Evolutionary conservation across 2,888 invertebrate species (phyloP).

Genomic region (Epistrophe eligans): DNA sequence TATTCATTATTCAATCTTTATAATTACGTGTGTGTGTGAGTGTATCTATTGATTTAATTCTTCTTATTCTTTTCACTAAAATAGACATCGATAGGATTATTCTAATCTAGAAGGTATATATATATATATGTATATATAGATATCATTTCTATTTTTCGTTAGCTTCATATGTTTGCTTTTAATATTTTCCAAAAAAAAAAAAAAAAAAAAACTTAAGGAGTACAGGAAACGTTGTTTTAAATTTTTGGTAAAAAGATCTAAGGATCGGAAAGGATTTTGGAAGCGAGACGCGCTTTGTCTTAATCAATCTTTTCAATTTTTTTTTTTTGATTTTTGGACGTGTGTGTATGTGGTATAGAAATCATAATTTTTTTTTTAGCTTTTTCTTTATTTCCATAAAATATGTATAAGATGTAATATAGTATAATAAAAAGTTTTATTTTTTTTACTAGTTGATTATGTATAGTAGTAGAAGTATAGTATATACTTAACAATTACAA

Average conservation of each 20-base stretch:
- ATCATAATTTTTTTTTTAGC: slow-evolving; percentile 38
- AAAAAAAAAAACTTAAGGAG: neutral
- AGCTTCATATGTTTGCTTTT: slow-evolving; percentile 37
- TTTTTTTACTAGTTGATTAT: slow-evolving; percentile 69
- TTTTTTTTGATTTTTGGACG: slow-evolving; percentile 62
- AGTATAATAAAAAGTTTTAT: slow-evolving; percentile 53
- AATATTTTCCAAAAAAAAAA: slow-evolving; percentile 27
- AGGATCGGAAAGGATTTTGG: slow-evolving; percentile 71
- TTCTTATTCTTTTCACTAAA: slow-evolving; percentile 55
- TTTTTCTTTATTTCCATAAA: slow-evolving; percentile 34
- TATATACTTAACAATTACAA: slow-evolving; percentile 74
- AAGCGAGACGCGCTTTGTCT: slow-evolving; percentile 56
- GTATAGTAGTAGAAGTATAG: slow-evolving; percentile 72
- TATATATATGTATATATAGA: slow-evolving; percentile 14
- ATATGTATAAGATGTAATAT: slow-evolving; percentile 67
- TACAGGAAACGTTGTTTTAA: slow-evolving; percentile 20
- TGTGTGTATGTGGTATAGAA: slow-evolving; percentile 61
- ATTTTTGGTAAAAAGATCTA: slow-evolving; percentile 40
- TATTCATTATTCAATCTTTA: slow-evolving; percentile 64
- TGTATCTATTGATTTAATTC: slow-evolving; percentile 51
- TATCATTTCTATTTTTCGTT: slow-evolving; percentile 42
- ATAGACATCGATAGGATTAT: slow-evolving; percentile 75
- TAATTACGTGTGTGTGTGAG: slow-evolving; percentile 55
- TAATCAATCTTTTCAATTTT: slow-evolving; percentile 31
- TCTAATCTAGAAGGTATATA: slow-evolving; percentile 61